These are phyloP conservation scores for Tenthredo notha DNA, from an alignment of 2,888 invertebrate species.

Conservation along the genomic window DNA sequence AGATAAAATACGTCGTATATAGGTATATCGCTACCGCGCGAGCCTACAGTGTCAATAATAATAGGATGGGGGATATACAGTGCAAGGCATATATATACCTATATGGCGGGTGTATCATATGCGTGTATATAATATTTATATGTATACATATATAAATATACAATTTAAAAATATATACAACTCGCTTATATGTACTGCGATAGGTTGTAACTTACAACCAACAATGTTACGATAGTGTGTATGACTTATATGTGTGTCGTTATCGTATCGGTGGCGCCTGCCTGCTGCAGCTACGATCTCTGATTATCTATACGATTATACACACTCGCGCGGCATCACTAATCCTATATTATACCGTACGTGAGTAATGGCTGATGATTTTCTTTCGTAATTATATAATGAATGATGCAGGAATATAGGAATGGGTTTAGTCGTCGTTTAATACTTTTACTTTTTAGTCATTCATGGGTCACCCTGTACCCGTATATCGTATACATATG, in stretches of 20 bases:
- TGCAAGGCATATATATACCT: not conserved
- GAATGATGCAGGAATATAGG: not conserved
- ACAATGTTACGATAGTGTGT: not conserved
- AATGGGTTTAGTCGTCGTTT: not conserved
- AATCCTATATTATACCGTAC: not conserved
- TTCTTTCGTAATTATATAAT: not conserved
- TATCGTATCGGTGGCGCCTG: constrained; percentile 38
- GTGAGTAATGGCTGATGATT: constrained; percentile 1
- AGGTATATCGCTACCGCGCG: not conserved
- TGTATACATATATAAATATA: not conserved
- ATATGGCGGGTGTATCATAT: not conserved
- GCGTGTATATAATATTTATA: not conserved
- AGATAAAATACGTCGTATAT: not conserved
- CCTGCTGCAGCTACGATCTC: constrained; percentile 31
- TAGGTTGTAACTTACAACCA: constrained; percentile 9
- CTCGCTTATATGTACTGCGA: not conserved
- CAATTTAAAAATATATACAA: not conserved
- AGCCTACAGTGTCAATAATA: not conserved
- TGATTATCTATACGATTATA: constrained; percentile 10
- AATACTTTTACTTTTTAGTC: not conserved
- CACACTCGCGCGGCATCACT: not conserved
- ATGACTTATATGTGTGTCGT: constrained; percentile 3
- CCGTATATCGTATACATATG: not conserved
- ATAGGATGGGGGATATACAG: not conserved
- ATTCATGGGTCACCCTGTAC: not conserved